Base-by-base conservation (phyloP, 2,888 invertebrate genomes). In the Itoplectis maculator region DNA sequence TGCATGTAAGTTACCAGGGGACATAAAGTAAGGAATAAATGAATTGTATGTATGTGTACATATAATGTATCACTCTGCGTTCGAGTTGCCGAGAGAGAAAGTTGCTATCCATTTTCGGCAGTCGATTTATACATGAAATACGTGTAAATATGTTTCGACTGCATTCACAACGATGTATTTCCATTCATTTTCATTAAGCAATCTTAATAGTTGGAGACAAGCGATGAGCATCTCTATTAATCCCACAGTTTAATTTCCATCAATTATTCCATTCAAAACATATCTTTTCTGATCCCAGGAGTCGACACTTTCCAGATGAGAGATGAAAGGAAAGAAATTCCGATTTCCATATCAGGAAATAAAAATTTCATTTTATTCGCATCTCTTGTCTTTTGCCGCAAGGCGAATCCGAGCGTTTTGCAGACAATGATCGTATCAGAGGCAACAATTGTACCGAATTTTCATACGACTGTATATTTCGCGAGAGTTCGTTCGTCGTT, bases 21-120 rank as follows among this genome's bases (percentile, higher is more conserved):
- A 42, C 13, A 35, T 51, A 15, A 72, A n/a, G 20, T 29, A 79
- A 66, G 51, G 79, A 79, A 79, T 72, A 82, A 73, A 82, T 82
- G 76, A 72, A 73, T 76, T 63, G 82, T 73, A 79, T 76, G 79
- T 72, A 72, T 79, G 76, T 72, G 79, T 72, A 82, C 59, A 82
- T 73, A 78, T 42, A 42, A 40, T 56, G 23, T 35, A 56, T 75
- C 47, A 35, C 47, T 59, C 20, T 47, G 13, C 42, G 45, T 37
- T 45, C 2, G 23, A 15, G 65, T 65, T 45, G 45, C 23, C 45
- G 45, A 65, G 13, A 42, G 23, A 61, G 20, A 15, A 20, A n/a
- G 45, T 42, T n/a, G 37, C 35, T 29, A 40, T 37, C 37, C 18
- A 9, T 61, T 37, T 61, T 13, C 37, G 15, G 61, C 37, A 37